Base-by-base conservation (phyloP, 1,140 invertebrate genomes). In the Brachionus manjavacas region DNA sequence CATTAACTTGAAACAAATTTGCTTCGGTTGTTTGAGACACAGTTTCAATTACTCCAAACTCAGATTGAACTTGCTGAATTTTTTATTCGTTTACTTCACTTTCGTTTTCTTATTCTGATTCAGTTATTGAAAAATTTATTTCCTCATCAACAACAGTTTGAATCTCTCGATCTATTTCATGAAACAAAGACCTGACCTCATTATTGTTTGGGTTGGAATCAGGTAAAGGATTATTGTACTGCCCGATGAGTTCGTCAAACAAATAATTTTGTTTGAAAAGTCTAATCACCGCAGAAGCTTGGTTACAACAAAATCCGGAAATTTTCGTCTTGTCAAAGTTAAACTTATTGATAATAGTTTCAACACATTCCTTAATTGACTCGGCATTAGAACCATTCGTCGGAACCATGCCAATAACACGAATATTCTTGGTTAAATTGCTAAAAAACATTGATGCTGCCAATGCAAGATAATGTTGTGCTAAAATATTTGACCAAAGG, bases 391-490 rank as follows among this genome's bases (percentile, higher is more conserved):
- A 70, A 31, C 68, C 68, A 41, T 72, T 72, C 11, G 31, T 39
- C 16, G 28, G 68, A 2, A 41, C 35, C 68, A 72, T 72, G 11
- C 68, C 68, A 16, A 72, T 72, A 39, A 72, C 28, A 31, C 68
- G 25, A 39, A 72, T 39, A 16, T 72, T 39, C 16, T 72, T 72
- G 1, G 9, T 16, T 9, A 72, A 39, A 72, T 39, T 39, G 28
- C n/a, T 72, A 72, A 39, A 72, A 72, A 72, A n/a, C 68, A 72
- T 72, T 16, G 68, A 72, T 11, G 35, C 68, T 72, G 28, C 68
- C 31, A 72, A 41, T 31, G 68, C 35, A n/a, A 72, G 16, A 72
- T 39, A 72, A n/a, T 72, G 68, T 41, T 72, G 28, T 14, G 28
- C 35, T 16, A 35, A 72, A 39, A 39, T 35, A 72, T 72, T 72